Evolutionary conservation across 2,888 invertebrate species (phyloP).

Genomic region (Noctua janthe): DNA sequence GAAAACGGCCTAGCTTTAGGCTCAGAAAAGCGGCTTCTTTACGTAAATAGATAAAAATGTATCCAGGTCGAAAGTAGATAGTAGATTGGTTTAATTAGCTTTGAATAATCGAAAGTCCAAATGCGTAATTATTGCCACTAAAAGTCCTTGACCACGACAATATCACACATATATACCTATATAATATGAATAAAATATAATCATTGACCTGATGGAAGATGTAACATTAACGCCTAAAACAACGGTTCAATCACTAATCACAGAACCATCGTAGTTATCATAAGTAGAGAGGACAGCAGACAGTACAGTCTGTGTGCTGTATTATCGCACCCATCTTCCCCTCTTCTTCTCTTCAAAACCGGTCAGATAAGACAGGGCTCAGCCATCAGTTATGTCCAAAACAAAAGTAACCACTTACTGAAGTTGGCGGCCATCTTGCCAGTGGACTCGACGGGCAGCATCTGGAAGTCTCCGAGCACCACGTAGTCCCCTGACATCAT

Average conservation of each 20-base stretch:
- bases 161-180: background rate
- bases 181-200: background rate
- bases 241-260: background rate
- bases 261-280: background rate
- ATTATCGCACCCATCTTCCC: background rate
- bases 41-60: conserved; percentile 1
- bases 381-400: background rate
- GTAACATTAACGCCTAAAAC: background rate
- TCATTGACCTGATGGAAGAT: background rate
- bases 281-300: background rate
- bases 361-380: background rate
- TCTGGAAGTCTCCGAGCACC: conserved; percentile 89
- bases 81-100: conserved; percentile 12
- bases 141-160: conserved; percentile 1
- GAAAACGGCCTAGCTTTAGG: background rate
- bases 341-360: background rate
- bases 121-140: background rate
- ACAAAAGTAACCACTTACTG: conserved; percentile 82
- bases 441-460: conserved; percentile 90
- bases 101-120: background rate
- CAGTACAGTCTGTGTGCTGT: background rate
- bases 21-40: background rate
- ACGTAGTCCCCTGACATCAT: conserved; percentile 86
- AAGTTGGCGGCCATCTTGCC: conserved; percentile 91
- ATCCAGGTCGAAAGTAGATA: conserved; percentile 18